These are phyloP conservation scores for Poeciliopsis presidionis DNA, from an alignment of 2,797 vertebrate genomes.

Conservation along the genomic window DNA sequence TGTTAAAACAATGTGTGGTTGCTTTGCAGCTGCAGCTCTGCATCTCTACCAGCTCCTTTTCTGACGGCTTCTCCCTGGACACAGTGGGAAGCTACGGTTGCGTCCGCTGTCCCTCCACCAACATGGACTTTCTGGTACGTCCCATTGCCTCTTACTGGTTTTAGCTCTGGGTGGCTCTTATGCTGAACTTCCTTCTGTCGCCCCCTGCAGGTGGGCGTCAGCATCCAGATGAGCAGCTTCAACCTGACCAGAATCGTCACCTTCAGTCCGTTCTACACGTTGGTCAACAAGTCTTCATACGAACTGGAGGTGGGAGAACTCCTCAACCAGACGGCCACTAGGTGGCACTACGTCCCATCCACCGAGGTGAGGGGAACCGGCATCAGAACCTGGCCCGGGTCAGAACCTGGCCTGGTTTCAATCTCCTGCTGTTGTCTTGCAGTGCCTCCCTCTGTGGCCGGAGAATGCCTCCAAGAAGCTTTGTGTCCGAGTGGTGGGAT, in stretches of 20 bases:
- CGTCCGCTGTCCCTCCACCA: constrained; percentile 88
- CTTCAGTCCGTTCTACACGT: constrained; percentile 93
- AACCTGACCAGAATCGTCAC: constrained; percentile 93
- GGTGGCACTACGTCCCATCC: constrained; percentile 90
- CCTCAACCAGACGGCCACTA: constrained; percentile 72
- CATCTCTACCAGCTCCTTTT: constrained; percentile 93
- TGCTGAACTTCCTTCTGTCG: not conserved
- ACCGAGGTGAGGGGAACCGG: constrained; percentile 82
- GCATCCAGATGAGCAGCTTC: constrained; percentile 96
- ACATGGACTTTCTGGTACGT: constrained; percentile 91
- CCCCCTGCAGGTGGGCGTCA: constrained; percentile 88
- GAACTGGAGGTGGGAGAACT: constrained; percentile 96
- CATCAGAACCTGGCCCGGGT: not conserved
- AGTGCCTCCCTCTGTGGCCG: constrained; percentile 97
- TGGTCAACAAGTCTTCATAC: constrained; percentile 91
- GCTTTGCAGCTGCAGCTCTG: constrained; percentile 88
- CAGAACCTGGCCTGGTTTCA: not conserved
- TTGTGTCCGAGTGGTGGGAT: constrained; percentile 89
- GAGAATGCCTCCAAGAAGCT: constrained; percentile 86
- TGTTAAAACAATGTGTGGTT: not conserved
- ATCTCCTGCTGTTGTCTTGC: constrained; percentile 23
- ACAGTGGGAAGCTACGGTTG: constrained; percentile 97
- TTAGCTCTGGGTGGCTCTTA: not conserved
- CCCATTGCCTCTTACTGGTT: not conserved
- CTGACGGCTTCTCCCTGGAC: constrained; percentile 93